These are phyloP conservation scores for Rhingia rostrata DNA, from an alignment of 2,888 invertebrate genomes.

Conservation along the genomic window DNA sequence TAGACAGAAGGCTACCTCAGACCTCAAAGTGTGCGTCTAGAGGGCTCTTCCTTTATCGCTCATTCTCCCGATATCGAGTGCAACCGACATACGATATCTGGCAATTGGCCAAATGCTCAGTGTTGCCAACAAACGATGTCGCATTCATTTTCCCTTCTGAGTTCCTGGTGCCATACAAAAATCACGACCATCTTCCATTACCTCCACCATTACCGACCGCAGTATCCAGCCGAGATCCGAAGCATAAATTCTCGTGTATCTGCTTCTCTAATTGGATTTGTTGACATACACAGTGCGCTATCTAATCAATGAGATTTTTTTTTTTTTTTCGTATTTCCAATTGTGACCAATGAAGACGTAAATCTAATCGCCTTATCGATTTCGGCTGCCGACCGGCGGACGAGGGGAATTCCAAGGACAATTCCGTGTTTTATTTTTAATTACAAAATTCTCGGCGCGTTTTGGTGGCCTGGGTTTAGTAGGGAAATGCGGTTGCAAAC, in stretches of 20 bases:
- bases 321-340: constrained; percentile 8
- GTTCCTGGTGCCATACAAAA: background rate
- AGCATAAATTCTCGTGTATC: constrained; percentile 21
- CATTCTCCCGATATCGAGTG: constrained; percentile 7
- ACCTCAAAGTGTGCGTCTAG: constrained; percentile 25
- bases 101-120: constrained; percentile 37
- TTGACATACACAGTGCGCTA: constrained; percentile 35
- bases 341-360: constrained; percentile 28
- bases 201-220: constrained; percentile 1
- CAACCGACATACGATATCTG: constrained; percentile 14
- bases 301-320: constrained; percentile 25
- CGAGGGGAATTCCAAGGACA: constrained; percentile 60
- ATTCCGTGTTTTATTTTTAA: constrained; percentile 5
- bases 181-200: constrained; percentile 13
- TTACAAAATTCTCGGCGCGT: constrained; percentile 13
- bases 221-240: background rate
- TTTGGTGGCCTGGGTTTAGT: constrained; percentile 17
- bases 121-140: constrained; percentile 15
- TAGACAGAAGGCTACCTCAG: constrained; percentile 26
- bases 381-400: background rate
- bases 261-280: constrained; percentile 48
- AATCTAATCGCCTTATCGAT: constrained; percentile 52
- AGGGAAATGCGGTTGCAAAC: background rate
- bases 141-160: constrained; percentile 1
- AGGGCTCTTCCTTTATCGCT: constrained; percentile 28